Percentiles rank a stretch among this genome's conserved stretches.
Evolutionary conservation across 2,888 invertebrate species (phyloP).

Genomic region (Ceriagrion tenellum): DNA sequence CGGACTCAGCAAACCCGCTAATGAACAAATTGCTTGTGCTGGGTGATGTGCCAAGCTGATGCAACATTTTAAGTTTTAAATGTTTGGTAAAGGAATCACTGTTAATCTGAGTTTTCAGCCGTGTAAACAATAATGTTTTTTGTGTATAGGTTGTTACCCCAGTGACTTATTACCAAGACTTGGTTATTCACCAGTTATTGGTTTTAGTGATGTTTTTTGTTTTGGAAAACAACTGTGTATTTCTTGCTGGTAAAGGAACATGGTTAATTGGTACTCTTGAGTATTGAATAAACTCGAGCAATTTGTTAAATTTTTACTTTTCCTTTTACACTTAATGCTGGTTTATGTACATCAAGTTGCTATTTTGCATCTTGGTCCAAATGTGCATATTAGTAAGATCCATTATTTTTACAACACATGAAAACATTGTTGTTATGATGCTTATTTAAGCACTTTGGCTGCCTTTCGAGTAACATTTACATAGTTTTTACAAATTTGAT

Average conservation of each 20-base stretch:
- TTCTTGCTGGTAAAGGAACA: conserved; percentile 47
- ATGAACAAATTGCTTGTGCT: background rate
- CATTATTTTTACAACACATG: background rate
- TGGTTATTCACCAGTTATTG: background rate
- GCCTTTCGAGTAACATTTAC: background rate
- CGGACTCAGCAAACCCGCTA: conserved; percentile 76
- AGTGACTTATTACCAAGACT: conserved; percentile 17
- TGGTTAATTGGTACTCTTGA: conserved; percentile 30
- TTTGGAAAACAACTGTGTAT: conserved; percentile 25
- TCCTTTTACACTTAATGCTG: background rate
- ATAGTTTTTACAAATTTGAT: background rate
- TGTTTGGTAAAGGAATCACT: conserved; percentile 2
- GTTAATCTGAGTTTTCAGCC: background rate
- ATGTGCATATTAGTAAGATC: background rate
- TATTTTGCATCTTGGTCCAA: background rate
- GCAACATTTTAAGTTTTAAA: background rate
- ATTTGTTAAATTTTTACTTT: background rate
- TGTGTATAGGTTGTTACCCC: conserved; percentile 14
- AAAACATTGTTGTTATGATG: background rate
- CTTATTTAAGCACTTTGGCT: background rate
- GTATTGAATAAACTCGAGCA: background rate
- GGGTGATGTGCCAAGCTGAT: background rate
- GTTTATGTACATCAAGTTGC: background rate
- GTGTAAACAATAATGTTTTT: conserved; percentile 12
- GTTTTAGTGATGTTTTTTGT: conserved; percentile 5